A percentile compares a stretch with the other conserved stretches of the same genome.
Conservation (phyloP, 2,888 invertebrate genomes). For the Eupelmus urozonus region DNA sequence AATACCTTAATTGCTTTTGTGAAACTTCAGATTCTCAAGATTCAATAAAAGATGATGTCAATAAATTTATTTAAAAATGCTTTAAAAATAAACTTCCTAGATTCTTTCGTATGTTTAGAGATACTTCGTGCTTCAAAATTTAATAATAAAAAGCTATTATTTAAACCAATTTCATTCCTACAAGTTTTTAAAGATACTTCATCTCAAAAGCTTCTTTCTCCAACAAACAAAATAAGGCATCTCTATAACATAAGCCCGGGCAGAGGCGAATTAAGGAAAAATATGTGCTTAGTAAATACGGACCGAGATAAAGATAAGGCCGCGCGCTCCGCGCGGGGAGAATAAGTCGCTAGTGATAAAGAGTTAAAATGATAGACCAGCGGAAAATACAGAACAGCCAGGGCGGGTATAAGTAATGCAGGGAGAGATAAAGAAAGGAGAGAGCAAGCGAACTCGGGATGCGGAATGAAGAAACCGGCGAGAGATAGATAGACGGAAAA, state of each 20-base stretch:
- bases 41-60: too few species aligned
- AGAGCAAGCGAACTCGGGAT: neutral
- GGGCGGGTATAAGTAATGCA: constrained; percentile 51
- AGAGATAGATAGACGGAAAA: constrained; percentile 27
- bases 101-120: neutral
- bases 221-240: neutral
- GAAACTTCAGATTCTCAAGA: too few species aligned
- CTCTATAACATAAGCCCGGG: neutral
- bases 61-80: too few species aligned
- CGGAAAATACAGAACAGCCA: neutral
- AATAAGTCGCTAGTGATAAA: constrained; percentile 52
- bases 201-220: too few species aligned
- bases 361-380: constrained; percentile 47
- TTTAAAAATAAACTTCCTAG: too few species aligned
- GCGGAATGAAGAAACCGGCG: neutral
- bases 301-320: constrained; percentile 25
- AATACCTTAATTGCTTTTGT: too few species aligned
- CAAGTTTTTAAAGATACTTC: too few species aligned
- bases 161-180: too few species aligned
- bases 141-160: neutral
- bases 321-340: neutral
- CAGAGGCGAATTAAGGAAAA: neutral
- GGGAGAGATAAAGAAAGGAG: constrained; percentile 50
- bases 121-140: neutral
- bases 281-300: constrained; percentile 30